Evolutionary conservation across 2,797 vertebrate genomes (phyloP).

Genomic region (Caiman crocodilus): DNA sequence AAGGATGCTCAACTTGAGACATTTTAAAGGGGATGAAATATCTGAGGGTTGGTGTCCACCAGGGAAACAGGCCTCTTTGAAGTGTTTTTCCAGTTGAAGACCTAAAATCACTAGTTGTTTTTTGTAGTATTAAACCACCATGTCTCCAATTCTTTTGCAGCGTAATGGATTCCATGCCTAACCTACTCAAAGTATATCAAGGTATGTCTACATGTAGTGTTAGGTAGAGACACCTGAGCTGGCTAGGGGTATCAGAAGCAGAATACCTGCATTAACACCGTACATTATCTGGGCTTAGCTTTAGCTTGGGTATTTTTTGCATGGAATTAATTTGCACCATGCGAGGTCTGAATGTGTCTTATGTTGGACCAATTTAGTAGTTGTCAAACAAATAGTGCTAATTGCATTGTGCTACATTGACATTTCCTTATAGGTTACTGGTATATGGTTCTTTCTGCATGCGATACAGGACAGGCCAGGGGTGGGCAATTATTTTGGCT

Average conservation of each 20-base stretch:
- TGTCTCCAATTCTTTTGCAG: not conserved
- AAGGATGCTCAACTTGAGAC: not conserved
- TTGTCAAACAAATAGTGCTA: too few relatives aligned
- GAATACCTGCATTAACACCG: too few relatives aligned
- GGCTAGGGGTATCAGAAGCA: too few relatives aligned
- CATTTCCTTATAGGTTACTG: not conserved
- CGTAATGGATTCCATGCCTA: not conserved
- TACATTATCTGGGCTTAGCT: too few relatives aligned
- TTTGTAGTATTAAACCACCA: not conserved
- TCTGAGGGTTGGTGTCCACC: not conserved
- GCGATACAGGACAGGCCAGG: not conserved
- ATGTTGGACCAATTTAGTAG: too few relatives aligned
- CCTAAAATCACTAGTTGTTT: not conserved
- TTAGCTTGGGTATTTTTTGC: too few relatives aligned
- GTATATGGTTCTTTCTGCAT: not conserved
- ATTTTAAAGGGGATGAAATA: not conserved
- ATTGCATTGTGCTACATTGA: too few relatives aligned
- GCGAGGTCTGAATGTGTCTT: too few relatives aligned
- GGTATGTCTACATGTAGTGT: too few relatives aligned
- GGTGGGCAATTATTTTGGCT: too few relatives aligned
- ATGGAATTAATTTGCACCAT: too few relatives aligned
- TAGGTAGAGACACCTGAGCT: too few relatives aligned
- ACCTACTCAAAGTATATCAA: not conserved
- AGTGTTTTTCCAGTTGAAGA: not conserved
- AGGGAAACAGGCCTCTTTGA: not conserved